These are phyloP conservation scores for Lepus americanus DNA, from an alignment of 2,113 vertebrate genomes.

Conservation along the genomic window DNA sequence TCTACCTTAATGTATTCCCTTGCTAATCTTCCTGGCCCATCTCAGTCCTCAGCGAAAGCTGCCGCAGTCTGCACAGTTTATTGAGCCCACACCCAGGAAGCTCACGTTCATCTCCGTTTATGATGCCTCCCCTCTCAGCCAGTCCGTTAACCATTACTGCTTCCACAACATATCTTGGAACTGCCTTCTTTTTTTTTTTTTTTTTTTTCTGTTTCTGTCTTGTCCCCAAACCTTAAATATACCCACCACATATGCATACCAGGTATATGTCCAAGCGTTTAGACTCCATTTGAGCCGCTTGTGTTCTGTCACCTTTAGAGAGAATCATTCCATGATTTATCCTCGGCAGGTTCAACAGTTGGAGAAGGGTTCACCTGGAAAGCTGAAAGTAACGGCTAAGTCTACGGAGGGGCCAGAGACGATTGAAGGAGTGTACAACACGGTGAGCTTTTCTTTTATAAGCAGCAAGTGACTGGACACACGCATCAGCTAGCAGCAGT, in stretches of 20 bases:
- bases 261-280: rapidly evolving
- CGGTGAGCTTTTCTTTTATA: slow-evolving; percentile 87
- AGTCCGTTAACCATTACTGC: background rate
- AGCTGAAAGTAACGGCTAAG: slow-evolving; percentile 93
- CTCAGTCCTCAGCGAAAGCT: background rate
- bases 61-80: no score
- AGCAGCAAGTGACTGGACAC: background rate
- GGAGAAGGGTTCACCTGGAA: slow-evolving; percentile 94
- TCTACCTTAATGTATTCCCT: background rate
- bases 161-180: background rate
- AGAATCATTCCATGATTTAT: background rate
- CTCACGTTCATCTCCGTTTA: background rate
- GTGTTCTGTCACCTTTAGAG: background rate
- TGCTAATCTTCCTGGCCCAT: background rate
- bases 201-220: background rate
- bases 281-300: background rate
- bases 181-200: no score
- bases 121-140: rapidly evolving
- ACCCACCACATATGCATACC: no score
- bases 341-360: slow-evolving; percentile 91
- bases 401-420: slow-evolving; percentile 91
- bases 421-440: slow-evolving; percentile 94
- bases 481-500: background rate
- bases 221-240: background rate
- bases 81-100: background rate